A percentile compares a stretch with the other conserved stretches of the same genome.
phyloP scores from a whole-genome alignment of 1,140 invertebrate genomes.

The Temnothorax curvispinosus region DNA sequence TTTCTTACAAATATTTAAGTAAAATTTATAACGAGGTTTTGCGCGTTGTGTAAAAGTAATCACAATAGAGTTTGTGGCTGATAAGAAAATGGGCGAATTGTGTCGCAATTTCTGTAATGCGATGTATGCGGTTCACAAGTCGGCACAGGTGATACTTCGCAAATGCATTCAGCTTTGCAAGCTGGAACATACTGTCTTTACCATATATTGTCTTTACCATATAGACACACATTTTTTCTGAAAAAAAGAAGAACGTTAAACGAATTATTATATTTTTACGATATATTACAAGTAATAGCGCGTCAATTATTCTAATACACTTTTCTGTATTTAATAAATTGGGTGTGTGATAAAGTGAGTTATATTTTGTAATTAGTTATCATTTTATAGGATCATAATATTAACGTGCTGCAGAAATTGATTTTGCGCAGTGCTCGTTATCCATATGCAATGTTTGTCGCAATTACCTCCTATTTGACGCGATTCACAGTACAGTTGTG shows the following conservation, averaged over 20 bases:
- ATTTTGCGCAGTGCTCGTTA: slow-evolving; percentile 5
- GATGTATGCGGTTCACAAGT: slow-evolving; percentile 19
- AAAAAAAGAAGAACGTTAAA: background rate
- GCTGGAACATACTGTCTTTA: background rate
- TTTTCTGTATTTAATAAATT: background rate
- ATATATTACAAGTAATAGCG: background rate
- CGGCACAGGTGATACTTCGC: slow-evolving; percentile 73
- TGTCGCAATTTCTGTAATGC: no score
- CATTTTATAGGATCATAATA: slow-evolving; percentile 38
- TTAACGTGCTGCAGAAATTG: slow-evolving; percentile 28
- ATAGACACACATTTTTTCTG: slow-evolving; percentile 62
- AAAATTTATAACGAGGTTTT: background rate
- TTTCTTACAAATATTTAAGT: background rate
- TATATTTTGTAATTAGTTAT: slow-evolving; percentile 14
- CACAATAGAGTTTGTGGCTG: no score
- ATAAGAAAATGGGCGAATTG: no score
- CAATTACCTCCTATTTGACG: slow-evolving; percentile 33
- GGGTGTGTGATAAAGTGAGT: background rate
- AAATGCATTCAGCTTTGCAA: slow-evolving; percentile 73
- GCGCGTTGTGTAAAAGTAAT: background rate
- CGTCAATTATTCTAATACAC: background rate
- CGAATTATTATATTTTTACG: background rate
- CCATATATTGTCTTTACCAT: slow-evolving; percentile 70
- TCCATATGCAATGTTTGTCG: slow-evolving; percentile 11
- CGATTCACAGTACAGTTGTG: slow-evolving; percentile 8